phyloP scores from a whole-genome alignment of 1,140 invertebrate species.

The Bombus superbus region DNA sequence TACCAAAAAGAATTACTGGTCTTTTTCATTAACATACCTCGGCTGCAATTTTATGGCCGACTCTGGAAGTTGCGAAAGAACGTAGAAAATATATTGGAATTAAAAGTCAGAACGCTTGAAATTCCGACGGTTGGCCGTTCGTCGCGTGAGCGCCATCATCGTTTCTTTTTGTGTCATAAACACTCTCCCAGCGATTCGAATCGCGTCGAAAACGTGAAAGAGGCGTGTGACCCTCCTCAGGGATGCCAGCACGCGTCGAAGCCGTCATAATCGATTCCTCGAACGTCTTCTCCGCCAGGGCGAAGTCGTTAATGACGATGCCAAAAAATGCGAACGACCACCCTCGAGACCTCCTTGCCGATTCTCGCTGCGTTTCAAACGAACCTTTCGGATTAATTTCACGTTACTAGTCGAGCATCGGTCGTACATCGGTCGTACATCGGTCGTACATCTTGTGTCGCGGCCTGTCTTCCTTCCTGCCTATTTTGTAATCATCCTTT shows the following conservation, averaged over 20 bases:
- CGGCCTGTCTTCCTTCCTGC: background rate
- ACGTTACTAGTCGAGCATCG: background rate
- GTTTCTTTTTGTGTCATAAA: constrained; percentile 53
- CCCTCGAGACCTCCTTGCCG: constrained; percentile 22
- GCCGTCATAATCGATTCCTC: constrained; percentile 71
- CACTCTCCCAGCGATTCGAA: constrained; percentile 46
- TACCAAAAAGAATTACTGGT: background rate
- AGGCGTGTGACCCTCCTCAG: constrained; percentile 51
- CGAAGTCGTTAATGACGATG: constrained; percentile 61
- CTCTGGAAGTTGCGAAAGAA: background rate
- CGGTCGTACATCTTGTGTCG: background rate
- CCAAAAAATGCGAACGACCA: constrained; percentile 52
- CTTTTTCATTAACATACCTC: background rate
- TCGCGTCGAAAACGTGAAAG: constrained; percentile 55
- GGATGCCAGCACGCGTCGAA: constrained; percentile 69
- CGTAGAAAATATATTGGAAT: background rate
- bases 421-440: too few species aligned
- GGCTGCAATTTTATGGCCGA: background rate
- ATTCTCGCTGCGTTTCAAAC: constrained; percentile 23
- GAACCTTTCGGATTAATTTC: background rate
- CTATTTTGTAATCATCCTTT: background rate
- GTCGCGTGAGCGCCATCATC: constrained; percentile 50
- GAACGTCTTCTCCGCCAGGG: constrained; percentile 48
- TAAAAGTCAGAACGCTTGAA: constrained; percentile 17
- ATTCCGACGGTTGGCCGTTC: constrained; percentile 36